Evolutionary conservation across 2,113 vertebrate species (phyloP), one percentile per base, ranked within the genome.

Genomic region (Ondatra zibethicus): DNA sequence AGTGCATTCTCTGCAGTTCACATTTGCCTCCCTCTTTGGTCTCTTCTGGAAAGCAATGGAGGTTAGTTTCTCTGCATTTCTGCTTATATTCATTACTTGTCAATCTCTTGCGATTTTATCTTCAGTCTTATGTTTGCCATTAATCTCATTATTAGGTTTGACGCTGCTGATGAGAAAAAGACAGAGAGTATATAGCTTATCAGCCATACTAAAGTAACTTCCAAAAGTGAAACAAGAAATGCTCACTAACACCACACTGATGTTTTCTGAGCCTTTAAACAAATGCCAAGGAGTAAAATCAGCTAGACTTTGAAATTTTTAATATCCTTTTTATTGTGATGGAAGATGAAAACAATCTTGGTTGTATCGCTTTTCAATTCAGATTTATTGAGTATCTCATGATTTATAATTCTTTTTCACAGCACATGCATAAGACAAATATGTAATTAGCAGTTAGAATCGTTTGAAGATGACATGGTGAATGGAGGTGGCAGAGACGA

Each of bases 291-390:
- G 89, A 76, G 27, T 93, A 93, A 91, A 95, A 84, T 39, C n/a
- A 72, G 86, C 86, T 89, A 92, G 89, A 29, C 65, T 96, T 95
- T 81, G 27, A 95, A 80, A 95, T 13, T 50, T 70, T 89, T 87
- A 94, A 95, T 75, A 58, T 89, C 16, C 27, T 75, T 82, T 88
- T 82, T 89, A 87, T 63, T 93, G 27, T 87, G 52, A 91, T 66
- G 13, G 77, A 31, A 75, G n/a, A 96, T 94, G 78, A 97, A 97
- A 91, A 86, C 72, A 89, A 75, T 93, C 70, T 39, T 92, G 13
- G 72, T 91, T 93, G 42, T 82, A 31, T 94, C 82, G 76, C 33
- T 91, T 93, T 93, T 97, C 65, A 92, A 80, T 75, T 96, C 25
- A 66, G 17, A 31, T 97, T 84, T 89, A 87, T 80, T 91, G 77